Percentiles rank a stretch among this genome's conserved stretches.
These are phyloP conservation scores for Hypsibius dujardini DNA, from an alignment of 1,140 invertebrate species.

Conservation along the genomic window DNA sequence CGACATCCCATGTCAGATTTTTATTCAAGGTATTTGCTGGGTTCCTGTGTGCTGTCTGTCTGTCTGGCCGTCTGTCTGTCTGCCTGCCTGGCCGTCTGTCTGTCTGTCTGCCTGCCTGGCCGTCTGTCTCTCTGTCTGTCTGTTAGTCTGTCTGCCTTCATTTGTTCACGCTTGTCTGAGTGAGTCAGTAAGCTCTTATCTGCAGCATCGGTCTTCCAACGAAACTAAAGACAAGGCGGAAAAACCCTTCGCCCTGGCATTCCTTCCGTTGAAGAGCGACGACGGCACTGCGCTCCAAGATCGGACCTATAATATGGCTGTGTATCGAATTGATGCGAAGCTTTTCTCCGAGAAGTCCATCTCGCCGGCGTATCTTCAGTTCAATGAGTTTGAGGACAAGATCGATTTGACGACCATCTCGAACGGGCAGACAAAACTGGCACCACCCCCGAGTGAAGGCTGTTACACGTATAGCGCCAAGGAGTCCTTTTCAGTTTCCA, in stretches of 20 bases:
- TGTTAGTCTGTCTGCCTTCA: too few species aligned
- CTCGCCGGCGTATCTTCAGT: too few species aligned
- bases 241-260: constrained; percentile 72
- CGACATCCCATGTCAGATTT: constrained; percentile 71
- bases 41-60: too few species aligned
- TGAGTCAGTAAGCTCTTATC: too few species aligned
- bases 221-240: constrained; percentile 75
- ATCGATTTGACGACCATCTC: neutral
- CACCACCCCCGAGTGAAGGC: constrained; percentile 18
- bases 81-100: too few species aligned
- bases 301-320: constrained; percentile 56
- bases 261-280: constrained; percentile 63
- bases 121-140: too few species aligned
- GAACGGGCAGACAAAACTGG: neutral
- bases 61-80: too few species aligned
- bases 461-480: constrained; percentile 40
- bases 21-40: too few species aligned
- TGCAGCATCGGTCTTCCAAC: constrained; percentile 64
- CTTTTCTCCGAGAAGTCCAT: too few species aligned
- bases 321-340: constrained; percentile 44
- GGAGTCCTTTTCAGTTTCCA: constrained; percentile 59
- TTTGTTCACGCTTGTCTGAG: too few species aligned
- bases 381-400: too few species aligned
- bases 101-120: too few species aligned
- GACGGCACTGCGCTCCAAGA: constrained; percentile 80